phyloP scores from a whole-genome alignment of 2,888 invertebrate genomes.

The Gymnocheta viridis region DNA sequence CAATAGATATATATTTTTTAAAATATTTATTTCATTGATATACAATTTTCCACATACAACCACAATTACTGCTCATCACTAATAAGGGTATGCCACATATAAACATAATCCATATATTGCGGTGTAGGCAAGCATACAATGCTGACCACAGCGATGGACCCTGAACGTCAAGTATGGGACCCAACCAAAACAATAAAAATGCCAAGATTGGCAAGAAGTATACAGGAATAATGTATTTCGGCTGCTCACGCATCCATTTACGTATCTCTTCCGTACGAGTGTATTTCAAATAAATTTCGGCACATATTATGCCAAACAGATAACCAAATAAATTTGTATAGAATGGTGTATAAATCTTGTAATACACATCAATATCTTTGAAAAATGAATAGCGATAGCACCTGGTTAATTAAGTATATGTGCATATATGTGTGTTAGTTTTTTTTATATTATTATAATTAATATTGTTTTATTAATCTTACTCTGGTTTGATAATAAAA shows the following conservation, averaged over 20 bases:
- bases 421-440: neutral
- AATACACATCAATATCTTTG: slow-evolving; percentile 75
- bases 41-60: slow-evolving; percentile 75
- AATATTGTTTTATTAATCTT: slow-evolving; percentile 58
- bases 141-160: slow-evolving; percentile 80
- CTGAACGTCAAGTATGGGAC: slow-evolving; percentile 76
- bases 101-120: slow-evolving; percentile 80
- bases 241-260: slow-evolving; percentile 63
- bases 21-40: neutral
- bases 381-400: slow-evolving; percentile 78
- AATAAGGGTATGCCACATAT: slow-evolving; percentile 75
- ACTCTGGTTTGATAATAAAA: slow-evolving; percentile 78
- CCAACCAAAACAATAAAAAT: slow-evolving; percentile 74
- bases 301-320: slow-evolving; percentile 76
- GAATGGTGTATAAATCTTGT: slow-evolving; percentile 76
- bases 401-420: slow-evolving; percentile 62
- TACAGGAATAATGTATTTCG: slow-evolving; percentile 70
- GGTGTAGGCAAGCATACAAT: slow-evolving; percentile 81
- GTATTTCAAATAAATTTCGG: slow-evolving; percentile 74
- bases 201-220: slow-evolving; percentile 70
- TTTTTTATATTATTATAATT: neutral
- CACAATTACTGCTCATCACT: slow-evolving; percentile 77
- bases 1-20: neutral
- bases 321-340: slow-evolving; percentile 80
- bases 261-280: slow-evolving; percentile 34